These are phyloP conservation scores for Reticulitermes lucifugus DNA, from an alignment of 2,888 invertebrate genomes.

Conservation along the genomic window DNA sequence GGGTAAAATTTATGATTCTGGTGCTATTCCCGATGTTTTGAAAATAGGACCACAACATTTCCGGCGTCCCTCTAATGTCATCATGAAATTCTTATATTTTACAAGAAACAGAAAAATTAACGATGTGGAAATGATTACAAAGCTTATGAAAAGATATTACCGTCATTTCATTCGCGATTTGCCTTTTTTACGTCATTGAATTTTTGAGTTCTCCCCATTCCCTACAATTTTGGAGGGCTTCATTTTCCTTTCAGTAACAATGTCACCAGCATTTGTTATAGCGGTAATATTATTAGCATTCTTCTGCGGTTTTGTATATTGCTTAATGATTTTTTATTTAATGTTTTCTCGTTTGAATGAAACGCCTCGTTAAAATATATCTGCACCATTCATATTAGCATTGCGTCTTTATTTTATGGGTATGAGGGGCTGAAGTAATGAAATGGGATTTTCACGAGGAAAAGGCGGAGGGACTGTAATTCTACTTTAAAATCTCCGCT, in stretches of 20 bases:
- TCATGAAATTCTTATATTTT: not conserved
- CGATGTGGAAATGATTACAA: slow-evolving; percentile 26
- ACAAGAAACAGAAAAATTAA: slow-evolving; percentile 26
- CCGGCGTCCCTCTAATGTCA: not conserved
- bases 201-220: not conserved
- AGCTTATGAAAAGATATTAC: slow-evolving; percentile 22
- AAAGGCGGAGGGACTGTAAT: no score
- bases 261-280: not conserved
- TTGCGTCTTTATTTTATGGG: not conserved
- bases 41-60: not conserved
- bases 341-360: slow-evolving; percentile 4
- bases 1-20: not conserved
- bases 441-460: not conserved
- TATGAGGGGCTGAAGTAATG: not conserved
- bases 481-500: no score
- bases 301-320: slow-evolving; percentile 17
- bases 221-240: not conserved
- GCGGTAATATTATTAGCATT: not conserved
- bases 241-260: not conserved
- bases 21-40: not conserved
- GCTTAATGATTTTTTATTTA: slow-evolving; percentile 20
- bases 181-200: not conserved
- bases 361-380: slow-evolving; percentile 4
- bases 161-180: slow-evolving; percentile 2
- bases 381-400: not conserved